Conservation (phyloP, 2,888 invertebrate genomes). For the Plebejus melissa region DNA sequence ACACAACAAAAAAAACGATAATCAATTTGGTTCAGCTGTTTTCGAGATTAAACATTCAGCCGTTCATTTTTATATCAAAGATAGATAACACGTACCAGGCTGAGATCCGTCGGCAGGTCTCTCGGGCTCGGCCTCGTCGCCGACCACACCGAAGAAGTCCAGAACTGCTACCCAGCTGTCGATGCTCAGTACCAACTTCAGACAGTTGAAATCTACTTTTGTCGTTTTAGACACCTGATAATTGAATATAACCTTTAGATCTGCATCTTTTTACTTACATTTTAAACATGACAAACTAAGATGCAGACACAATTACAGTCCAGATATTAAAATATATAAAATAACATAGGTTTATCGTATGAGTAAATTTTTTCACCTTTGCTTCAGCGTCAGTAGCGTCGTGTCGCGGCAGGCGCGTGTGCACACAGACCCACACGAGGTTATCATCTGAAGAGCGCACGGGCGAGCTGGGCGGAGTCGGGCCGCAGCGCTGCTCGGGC, state of each 20-base stretch:
- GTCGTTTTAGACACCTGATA: constrained; percentile 81
- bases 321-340: too few species aligned
- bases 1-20: background rate
- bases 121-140: constrained; percentile 50
- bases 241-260: background rate
- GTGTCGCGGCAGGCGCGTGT: constrained; percentile 82
- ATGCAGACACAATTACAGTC: too few species aligned
- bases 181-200: constrained; percentile 93
- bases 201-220: constrained; percentile 92
- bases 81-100: background rate
- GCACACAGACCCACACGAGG: constrained; percentile 85
- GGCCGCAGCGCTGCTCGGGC: constrained; percentile 56
- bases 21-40: background rate
- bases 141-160: constrained; percentile 90
- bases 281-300: too few species aligned
- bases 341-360: too few species aligned
- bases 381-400: constrained; percentile 82
- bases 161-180: constrained; percentile 97
- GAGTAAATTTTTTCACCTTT: constrained; percentile 51
- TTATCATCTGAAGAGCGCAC: constrained; percentile 80
- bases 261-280: too few species aligned
- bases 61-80: too few species aligned
- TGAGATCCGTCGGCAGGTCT: constrained; percentile 34
- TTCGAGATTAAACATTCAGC: too few species aligned
- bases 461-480: constrained; percentile 84